Base-by-base conservation (phyloP, 2,888 invertebrate genomes). In the Sphaerophoria taeniata region DNA sequence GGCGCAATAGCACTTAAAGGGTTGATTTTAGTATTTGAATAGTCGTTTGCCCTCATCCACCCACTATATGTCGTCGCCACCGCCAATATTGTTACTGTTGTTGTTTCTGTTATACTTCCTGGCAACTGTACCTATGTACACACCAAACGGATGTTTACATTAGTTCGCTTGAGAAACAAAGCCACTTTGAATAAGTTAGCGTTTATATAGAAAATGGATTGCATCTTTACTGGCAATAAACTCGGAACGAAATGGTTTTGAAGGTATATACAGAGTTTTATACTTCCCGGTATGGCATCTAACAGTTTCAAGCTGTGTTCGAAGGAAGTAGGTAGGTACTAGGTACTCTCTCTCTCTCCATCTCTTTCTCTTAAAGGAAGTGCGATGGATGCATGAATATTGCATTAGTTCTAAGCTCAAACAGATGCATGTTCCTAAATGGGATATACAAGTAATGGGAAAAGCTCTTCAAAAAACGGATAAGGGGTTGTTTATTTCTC, bases 191-290 rank as follows among this genome's bases (percentile, higher is more conserved):
- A 60, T 56, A 55, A 61, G 67, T 67, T 72, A 60, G 34, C 74
- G 24, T 65, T 24, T 24, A 24, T 24, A 24, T 24, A 2, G 24
- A 24, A 24, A 24, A 71, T 49, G 61, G 51, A 69, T 61, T 49
- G 36, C 67, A 34, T 76, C 70, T 80, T 69, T 63, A 67, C 16
- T 47, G 14, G 79, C 69, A 69, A 84, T 80, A 76, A 72, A 84
- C 75, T 70, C 33, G 55, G 36, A 75, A 60, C 55, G 49, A 55
- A 79, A 71, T 53, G 53, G 60, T 24, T 24, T 24, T 24, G 43
- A 75, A 53, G 34, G 74, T 65, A 43, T 43, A 43, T 3, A 11
- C 7, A 1, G 24, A 70, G 39, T 73, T 72, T 47, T 16, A 60
- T 49, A 55, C 55, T 67, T 74, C 75, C 75, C 72, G 69, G 61